Conservation (phyloP, 2,797 vertebrate species). For the Varecia variegata region DNA sequence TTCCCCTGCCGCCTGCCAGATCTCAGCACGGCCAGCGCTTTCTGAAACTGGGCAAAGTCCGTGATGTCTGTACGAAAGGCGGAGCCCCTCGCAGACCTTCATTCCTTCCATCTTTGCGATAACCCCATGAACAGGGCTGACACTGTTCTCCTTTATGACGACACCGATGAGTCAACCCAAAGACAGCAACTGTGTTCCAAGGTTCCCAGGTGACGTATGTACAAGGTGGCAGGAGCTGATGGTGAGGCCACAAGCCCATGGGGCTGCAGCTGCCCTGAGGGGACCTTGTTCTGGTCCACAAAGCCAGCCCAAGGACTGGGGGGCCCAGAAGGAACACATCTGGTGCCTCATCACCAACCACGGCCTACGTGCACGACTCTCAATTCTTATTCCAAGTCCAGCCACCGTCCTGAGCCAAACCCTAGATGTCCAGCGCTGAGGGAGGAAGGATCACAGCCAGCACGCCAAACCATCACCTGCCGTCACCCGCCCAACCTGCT, state of each 20-base stretch:
- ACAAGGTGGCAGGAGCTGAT: not conserved
- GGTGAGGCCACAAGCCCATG: not conserved
- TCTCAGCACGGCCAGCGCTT: not conserved
- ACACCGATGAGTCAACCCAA: not conserved
- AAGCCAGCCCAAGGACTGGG: not conserved
- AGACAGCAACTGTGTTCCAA: not conserved
- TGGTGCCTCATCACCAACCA: not conserved
- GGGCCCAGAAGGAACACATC: not conserved
- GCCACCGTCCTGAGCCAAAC: too few relatives aligned
- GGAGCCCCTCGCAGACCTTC: not conserved
- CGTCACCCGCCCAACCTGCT: not conserved
- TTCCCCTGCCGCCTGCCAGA: not conserved
- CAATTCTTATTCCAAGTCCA: not conserved
- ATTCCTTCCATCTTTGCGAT: not conserved
- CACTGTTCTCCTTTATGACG: not conserved
- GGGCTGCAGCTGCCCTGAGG: too few relatives aligned
- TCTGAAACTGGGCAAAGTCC: not conserved
- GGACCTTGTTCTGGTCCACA: not conserved
- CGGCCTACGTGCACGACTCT: not conserved
- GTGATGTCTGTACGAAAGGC: accelerated
- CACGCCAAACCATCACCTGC: not conserved
- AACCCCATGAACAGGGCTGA: accelerated
- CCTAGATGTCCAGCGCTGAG: too few relatives aligned
- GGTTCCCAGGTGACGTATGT: accelerated
- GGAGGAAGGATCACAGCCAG: too few relatives aligned